Conservation (phyloP, 2,113 vertebrate genomes). For the Phoenicopterus ruber region DNA sequence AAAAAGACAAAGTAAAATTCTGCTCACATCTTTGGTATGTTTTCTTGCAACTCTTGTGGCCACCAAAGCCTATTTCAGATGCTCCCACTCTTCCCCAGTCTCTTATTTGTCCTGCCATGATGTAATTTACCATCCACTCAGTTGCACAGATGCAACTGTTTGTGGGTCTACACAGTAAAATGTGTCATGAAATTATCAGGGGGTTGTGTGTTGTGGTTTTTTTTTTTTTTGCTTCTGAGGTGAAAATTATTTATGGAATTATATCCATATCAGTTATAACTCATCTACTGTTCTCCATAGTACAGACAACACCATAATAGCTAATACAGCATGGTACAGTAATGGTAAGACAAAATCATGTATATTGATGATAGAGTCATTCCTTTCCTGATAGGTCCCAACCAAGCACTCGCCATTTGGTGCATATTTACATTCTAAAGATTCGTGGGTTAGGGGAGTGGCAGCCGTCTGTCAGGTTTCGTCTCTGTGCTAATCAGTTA, state of each 20-base stretch:
- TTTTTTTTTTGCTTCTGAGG: background rate
- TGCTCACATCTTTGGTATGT: background rate
- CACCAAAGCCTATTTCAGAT: background rate
- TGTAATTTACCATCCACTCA: background rate
- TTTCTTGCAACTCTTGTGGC: background rate
- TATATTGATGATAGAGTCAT: background rate
- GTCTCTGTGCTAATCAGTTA: background rate
- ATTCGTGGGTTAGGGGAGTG: rapidly evolving
- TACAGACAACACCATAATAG: background rate
- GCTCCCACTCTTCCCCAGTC: background rate
- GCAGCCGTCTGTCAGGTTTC: background rate
- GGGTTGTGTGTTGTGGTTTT: background rate
- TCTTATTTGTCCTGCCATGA: background rate
- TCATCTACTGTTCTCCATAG: background rate
- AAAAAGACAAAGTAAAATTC: background rate
- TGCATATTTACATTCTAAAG: background rate
- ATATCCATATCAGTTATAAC: background rate
- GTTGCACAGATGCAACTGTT: background rate
- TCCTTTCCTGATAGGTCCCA: background rate
- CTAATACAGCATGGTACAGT: rapidly evolving
- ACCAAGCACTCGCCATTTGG: rapidly evolving
- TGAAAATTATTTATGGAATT: background rate
- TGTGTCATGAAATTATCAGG: background rate
- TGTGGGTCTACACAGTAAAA: background rate
- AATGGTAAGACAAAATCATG: background rate